Evolutionary conservation across 1,140 invertebrate genomes (phyloP), one percentile per base, ranked within the genome.

Genomic region (Cyrtorhinus lividipennis): DNA sequence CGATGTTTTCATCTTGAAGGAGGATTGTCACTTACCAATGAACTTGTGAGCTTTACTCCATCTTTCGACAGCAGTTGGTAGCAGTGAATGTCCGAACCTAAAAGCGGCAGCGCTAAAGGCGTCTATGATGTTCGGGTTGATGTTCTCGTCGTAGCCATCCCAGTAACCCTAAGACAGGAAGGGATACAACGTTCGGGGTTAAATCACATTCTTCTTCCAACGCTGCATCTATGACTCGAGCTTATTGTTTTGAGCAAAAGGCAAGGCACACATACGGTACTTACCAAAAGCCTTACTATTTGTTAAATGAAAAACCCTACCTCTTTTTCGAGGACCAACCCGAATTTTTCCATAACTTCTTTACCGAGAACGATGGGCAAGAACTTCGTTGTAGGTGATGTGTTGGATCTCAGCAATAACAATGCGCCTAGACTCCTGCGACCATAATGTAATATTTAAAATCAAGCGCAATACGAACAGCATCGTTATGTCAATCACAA

Each of bases 301-400:
- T n/a, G n/a, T n/a, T n/a, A n/a, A n/a, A n/a, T n/a, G n/a, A n/a
- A n/a, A n/a, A n/a, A n/a, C n/a, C 66, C 75, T 75, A 87, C 85
- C 67, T 90, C 81, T 76, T 91, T 92, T 67, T 90, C 82, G 1
- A 90, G 75, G 15, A 92, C 77, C 61, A 92, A 76, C 53, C 87
- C 89, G 70, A 93, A 92, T 72, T 94, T 93, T 69, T 88, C 80
- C 88, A 95, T 94, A 15, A 92, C 84, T 66, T 95, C 89, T 73
- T 92, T 92, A 13, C 94, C 93, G 3, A 97, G 78, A 13, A 97
- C 76, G 70, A 96, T 90, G 22, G 94, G 94, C 59, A 98, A 74
- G 74, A 92, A 98, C 75, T n/a, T 97, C 92, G 71, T 92, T 95
- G 74, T 85, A 97, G 0, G 91, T 94, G 53, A 98, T 87, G 69